Evolutionary conservation across 1,140 invertebrate genomes (phyloP).

Genomic region (Drosophila baimaii): DNA sequence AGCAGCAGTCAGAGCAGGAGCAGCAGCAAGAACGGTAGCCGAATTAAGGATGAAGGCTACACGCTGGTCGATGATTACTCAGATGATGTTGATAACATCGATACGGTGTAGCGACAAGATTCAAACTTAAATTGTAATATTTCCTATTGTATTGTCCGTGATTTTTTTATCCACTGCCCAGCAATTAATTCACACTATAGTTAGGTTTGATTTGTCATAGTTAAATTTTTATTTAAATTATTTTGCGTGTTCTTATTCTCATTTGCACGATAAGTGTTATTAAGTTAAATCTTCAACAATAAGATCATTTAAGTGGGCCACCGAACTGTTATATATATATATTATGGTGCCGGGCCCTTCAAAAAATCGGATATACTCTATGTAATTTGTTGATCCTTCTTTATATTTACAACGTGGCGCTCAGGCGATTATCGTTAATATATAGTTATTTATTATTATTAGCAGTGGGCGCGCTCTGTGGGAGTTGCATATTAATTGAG

Average conservation of each 20-base stretch:
- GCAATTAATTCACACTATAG: constrained; percentile 21
- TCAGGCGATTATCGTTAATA: constrained; percentile 23
- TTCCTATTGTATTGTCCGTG: constrained; percentile 39
- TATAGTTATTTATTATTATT: constrained; percentile 31
- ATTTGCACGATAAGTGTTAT: constrained; percentile 77
- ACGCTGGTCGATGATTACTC: constrained; percentile 60
- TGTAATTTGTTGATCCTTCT: constrained; percentile 66
- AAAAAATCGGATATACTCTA: constrained; percentile 65
- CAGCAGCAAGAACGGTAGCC: constrained; percentile 7
- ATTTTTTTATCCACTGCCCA: constrained; percentile 30
- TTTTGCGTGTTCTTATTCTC: constrained; percentile 69
- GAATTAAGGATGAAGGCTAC: constrained; percentile 44
- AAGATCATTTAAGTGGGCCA: constrained; percentile 73
- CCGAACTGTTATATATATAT: constrained; percentile 46
- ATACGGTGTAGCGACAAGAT: constrained; percentile 22
- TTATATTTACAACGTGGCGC: constrained; percentile 69
- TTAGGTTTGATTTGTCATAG: constrained; percentile 60
- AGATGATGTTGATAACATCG: constrained; percentile 26
- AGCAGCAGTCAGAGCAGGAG: neutral
- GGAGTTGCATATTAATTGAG: constrained; percentile 75
- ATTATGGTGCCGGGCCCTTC: constrained; percentile 57
- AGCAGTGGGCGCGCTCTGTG: constrained; percentile 64
- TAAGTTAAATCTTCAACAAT: constrained; percentile 81
- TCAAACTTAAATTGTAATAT: constrained; percentile 11
- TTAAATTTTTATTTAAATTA: constrained; percentile 79